Base-by-base conservation (phyloP, 1,140 invertebrate genomes). In the Pseudomyrmex concolor region DNA sequence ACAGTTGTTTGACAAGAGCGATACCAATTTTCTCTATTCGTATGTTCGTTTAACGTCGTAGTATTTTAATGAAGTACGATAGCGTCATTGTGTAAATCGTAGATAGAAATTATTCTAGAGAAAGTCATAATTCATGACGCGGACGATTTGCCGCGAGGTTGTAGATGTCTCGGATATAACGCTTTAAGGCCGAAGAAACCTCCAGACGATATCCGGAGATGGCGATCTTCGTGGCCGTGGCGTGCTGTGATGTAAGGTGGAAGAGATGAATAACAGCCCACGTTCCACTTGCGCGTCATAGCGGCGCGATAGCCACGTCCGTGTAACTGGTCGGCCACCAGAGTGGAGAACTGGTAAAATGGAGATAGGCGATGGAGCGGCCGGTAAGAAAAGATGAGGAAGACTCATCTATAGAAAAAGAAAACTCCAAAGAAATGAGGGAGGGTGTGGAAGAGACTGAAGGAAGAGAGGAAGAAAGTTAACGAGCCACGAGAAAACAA, bases 301-400 rank as follows among this genome's bases (percentile, higher is more conserved):
- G 83, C 86, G 57, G 19, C 60, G 66, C 63, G 71, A 84, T 86
- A 62, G 54, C 55, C 72, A 12, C 72, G 82, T 81, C 25, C 57
- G 71, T 60, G 63, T 83, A 89, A 83, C 84, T 83, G 81, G 84
- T 83, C 84, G 90, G 86, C 89, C 90, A 90, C 90, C 90, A 90
- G 89, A 86, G 90, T 89, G 83, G 87, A 89, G 60, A 81, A 77
- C 84, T 82, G 74, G 80, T 70, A 13, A 84, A 84, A 84, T 67
- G 76, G 62, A 85, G 81, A 71, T 78, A 71, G 66, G 54, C 81
- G 85, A 85, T 25, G 70, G 15, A 45, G 17, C 25, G 34, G 48
- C n/a, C 12, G 13, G 25, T 15, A 34, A 78, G 72, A 54, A 54
- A 59, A 55, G 67, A 70, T 43, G 63, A 80, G 62, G 48, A 62